These are phyloP conservation scores for Leucopternis melanops DNA, from an alignment of 2,113 vertebrate species.

Conservation along the genomic window DNA sequence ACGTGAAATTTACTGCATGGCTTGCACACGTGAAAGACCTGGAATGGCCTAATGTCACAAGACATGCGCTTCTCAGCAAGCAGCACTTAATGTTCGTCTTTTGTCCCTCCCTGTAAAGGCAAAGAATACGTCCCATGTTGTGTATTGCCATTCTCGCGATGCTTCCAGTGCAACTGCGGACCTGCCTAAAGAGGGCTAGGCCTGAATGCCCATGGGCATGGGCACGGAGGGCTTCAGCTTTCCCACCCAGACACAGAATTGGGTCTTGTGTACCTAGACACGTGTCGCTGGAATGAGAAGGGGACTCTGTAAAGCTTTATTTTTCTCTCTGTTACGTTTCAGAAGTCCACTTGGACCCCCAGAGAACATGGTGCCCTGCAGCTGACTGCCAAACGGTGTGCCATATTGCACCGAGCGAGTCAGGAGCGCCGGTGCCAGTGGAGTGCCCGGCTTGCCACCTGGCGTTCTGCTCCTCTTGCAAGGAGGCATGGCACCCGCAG, in stretches of 20 bases:
- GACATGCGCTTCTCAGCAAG: rapidly evolving
- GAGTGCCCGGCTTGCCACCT: slow-evolving; percentile 79
- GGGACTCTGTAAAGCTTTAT: neutral
- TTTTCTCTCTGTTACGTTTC: neutral
- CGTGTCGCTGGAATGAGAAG: neutral
- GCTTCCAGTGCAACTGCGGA: neutral
- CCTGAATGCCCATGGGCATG: rapidly evolving
- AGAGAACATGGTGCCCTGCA: slow-evolving; percentile 87
- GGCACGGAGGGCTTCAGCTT: neutral
- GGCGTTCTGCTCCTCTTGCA: slow-evolving; percentile 87
- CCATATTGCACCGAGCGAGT: slow-evolving; percentile 53
- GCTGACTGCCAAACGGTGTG: slow-evolving; percentile 89
- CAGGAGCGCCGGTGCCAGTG: slow-evolving; percentile 71
- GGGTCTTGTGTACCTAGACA: neutral
- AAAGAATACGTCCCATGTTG: neutral
- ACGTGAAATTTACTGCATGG: neutral
- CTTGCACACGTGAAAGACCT: neutral
- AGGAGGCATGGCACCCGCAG: slow-evolving; percentile 77
- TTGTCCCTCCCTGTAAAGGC: neutral
- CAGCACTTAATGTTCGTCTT: neutral
- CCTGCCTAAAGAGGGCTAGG: neutral
- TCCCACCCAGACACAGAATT: neutral
- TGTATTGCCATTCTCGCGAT: neutral
- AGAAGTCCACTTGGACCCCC: slow-evolving; percentile 92
- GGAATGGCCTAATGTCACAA: neutral